Evolutionary conservation across 64 coral and sea anemone species (phyloP).

Genomic region (Exaiptasia diaphana): DNA sequence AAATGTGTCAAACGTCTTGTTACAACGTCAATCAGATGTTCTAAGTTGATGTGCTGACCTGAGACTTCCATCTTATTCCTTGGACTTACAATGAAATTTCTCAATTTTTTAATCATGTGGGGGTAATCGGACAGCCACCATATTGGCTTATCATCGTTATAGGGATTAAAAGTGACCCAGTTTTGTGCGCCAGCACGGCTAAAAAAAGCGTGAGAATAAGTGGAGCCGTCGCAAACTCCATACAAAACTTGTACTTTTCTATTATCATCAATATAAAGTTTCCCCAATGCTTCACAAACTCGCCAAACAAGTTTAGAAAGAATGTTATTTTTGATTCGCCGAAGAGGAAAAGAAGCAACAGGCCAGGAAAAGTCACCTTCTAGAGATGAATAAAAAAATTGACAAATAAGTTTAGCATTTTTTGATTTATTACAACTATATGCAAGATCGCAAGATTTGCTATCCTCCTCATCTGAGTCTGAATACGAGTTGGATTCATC

Average conservation of each 20-base stretch:
- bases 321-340: neutral
- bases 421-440: neutral
- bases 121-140: constrained; percentile 64
- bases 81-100: constrained; percentile 36
- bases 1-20: constrained; percentile 3
- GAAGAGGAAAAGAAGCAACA: constrained; percentile 20
- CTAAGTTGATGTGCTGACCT: neutral
- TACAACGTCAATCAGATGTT: constrained; percentile 31
- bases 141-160: constrained; percentile 33
- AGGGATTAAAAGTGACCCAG: constrained; percentile 27
- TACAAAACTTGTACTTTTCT: constrained; percentile 35
- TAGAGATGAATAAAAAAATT: constrained; percentile 49
- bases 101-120: constrained; percentile 49
- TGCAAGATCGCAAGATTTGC: neutral
- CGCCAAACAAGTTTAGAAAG: constrained; percentile 23
- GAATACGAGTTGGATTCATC: neutral
- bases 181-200: neutral
- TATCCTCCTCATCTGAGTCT: neutral
- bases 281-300: constrained; percentile 28
- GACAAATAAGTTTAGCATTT: constrained; percentile 44
- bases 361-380: constrained; percentile 49
- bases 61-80: neutral
- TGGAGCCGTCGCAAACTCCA: constrained; percentile 34
- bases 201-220: constrained; percentile 53
- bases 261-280: neutral